Conservation (phyloP, 2,888 invertebrate genomes). For the Strigamia transsilvanica region DNA sequence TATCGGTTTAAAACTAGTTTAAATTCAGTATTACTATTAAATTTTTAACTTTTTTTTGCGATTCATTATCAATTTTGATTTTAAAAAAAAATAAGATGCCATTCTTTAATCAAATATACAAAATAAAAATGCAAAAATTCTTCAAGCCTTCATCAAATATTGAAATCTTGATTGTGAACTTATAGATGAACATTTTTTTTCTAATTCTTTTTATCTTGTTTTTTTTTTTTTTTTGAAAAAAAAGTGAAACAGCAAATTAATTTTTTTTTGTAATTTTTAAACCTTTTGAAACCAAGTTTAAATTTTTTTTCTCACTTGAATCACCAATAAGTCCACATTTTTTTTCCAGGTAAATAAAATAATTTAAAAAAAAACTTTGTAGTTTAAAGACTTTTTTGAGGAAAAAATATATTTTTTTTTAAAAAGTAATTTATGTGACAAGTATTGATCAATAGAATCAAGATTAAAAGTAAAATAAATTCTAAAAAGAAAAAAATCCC, state of each 20-base stretch:
- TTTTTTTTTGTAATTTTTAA: neutral
- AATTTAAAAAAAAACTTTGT: neutral
- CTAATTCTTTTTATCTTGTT: neutral
- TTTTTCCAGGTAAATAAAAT: neutral
- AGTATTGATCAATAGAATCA: conserved; percentile 2
- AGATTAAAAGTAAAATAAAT: conserved; percentile 16
- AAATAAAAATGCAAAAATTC: conserved; percentile 25
- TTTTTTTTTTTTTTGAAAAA: neutral
- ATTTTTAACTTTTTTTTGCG: neutral
- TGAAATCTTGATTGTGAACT: conserved; percentile 42
- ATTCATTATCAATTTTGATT: conserved; percentile 18
- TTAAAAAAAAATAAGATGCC: neutral
- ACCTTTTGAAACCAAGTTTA: neutral
- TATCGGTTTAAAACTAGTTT: conserved; percentile 4
- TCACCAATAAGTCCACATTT: conserved; percentile 9
- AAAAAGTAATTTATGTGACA: neutral
- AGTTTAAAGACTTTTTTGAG: neutral
- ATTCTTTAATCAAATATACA: conserved; percentile 19
- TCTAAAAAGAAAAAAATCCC: neutral
- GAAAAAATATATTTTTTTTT: too few species aligned
- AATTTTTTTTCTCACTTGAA: neutral
- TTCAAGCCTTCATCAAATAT: conserved; percentile 38
- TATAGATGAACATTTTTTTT: neutral
- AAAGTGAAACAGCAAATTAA: neutral
- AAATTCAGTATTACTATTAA: neutral